Conservation (phyloP, 2,888 invertebrate genomes). For the Sarcophaga subvicina region DNA sequence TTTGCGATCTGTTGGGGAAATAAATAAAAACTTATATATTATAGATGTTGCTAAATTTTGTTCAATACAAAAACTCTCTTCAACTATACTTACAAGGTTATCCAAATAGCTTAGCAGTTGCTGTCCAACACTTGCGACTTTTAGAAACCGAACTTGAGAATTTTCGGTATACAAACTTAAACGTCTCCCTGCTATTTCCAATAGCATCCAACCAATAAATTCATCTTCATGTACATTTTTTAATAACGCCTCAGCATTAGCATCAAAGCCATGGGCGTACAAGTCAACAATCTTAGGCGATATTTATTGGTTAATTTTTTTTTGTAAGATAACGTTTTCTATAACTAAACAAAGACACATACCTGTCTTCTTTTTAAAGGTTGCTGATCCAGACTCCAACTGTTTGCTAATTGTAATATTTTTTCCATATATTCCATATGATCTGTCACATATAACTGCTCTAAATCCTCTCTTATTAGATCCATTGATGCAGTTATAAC, state of each 20-base stretch:
- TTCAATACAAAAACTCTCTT: constrained; percentile 60
- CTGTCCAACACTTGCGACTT: constrained; percentile 90
- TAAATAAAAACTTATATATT: background rate
- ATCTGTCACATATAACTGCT: constrained; percentile 82
- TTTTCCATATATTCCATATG: constrained; percentile 88
- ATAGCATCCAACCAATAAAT: constrained; percentile 86
- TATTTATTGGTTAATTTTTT: background rate
- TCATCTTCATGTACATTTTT: constrained; percentile 87
- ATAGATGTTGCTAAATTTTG: background rate
- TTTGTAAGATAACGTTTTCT: background rate
- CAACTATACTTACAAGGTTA: constrained; percentile 83
- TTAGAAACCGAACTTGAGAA: constrained; percentile 84
- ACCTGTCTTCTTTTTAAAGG: constrained; percentile 90
- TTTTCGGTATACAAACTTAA: constrained; percentile 86
- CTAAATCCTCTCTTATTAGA: constrained; percentile 85
- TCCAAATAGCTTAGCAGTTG: constrained; percentile 90
- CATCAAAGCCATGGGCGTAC: constrained; percentile 86
- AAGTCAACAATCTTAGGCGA: constrained; percentile 83
- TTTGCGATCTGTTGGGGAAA: constrained; percentile 62
- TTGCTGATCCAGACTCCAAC: constrained; percentile 90
- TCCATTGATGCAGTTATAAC: constrained; percentile 89
- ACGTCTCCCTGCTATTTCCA: constrained; percentile 92
- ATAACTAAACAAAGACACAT: constrained; percentile 72
- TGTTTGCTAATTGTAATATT: constrained; percentile 86
- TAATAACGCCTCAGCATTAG: constrained; percentile 85